These are phyloP conservation scores for Mugil cephalus DNA, from an alignment of 2,113 vertebrate species.

Conservation along the genomic window DNA sequence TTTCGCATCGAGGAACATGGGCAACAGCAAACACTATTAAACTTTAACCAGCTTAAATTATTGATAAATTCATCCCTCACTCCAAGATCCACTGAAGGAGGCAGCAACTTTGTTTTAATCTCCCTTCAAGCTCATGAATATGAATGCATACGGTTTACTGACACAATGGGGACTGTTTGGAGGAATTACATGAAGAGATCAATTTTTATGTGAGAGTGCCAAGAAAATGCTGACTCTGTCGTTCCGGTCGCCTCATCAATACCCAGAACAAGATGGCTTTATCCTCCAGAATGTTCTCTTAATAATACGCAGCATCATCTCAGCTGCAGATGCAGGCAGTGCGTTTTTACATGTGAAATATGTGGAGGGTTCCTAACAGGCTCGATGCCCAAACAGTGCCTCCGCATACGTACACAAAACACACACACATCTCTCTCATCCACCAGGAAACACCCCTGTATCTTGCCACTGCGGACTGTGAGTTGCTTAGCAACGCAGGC, in stretches of 20 bases:
- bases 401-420: constrained; percentile 28
- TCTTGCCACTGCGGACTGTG: constrained; percentile 72
- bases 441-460: constrained; percentile 80
- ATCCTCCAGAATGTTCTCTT: constrained; percentile 11
- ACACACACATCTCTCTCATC: constrained; percentile 56
- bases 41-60: constrained; percentile 64
- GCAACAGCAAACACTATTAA: constrained; percentile 59
- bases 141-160: constrained; percentile 25
- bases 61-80: constrained; percentile 49
- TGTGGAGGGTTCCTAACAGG: constrained; percentile 20
- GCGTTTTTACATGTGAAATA: constrained; percentile 33
- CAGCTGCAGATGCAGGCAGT: not conserved
- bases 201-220: constrained; percentile 39
- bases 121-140: constrained; percentile 63
- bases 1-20: constrained; percentile 10
- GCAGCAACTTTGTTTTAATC: constrained; percentile 34
- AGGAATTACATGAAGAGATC: constrained; percentile 34
- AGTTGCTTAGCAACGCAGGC: constrained; percentile 80
- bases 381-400: constrained; percentile 39
- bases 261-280: not conserved
- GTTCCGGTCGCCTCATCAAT: constrained; percentile 13
- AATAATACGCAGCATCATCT: constrained; percentile 1
- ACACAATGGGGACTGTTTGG: constrained; percentile 40
- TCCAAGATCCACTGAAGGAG: constrained; percentile 23
- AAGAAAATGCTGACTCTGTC: constrained; percentile 47